A percentile compares a stretch with the other conserved stretches of the same genome.
Evolutionary conservation across 2,888 invertebrate species (phyloP).

Genomic region (Trichogramma evanescens): DNA sequence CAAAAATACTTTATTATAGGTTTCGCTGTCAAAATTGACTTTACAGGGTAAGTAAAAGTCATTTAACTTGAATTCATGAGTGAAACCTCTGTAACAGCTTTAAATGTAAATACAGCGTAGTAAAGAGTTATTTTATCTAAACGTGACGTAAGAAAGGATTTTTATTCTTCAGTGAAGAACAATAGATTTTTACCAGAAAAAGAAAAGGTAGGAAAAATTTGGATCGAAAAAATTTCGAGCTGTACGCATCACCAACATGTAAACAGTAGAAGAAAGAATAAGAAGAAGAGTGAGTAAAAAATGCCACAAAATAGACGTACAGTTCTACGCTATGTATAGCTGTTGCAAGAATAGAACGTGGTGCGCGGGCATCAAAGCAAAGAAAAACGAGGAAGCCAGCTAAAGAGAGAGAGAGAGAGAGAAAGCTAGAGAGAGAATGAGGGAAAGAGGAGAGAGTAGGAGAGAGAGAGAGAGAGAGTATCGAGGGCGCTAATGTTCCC

Average conservation of each 20-base stretch:
- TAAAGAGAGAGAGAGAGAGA: slow-evolving; percentile 3
- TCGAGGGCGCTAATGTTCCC: slow-evolving; percentile 47
- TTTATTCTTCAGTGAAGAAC: not conserved
- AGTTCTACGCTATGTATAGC: slow-evolving; percentile 29
- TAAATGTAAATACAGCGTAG: too few species aligned
- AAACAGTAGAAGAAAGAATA: not conserved
- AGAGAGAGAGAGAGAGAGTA: slow-evolving; percentile 31
- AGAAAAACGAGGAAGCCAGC: slow-evolving; percentile 9
- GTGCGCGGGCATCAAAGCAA: slow-evolving; percentile 14
- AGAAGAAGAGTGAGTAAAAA: slow-evolving; percentile 3
- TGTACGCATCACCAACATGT: not conserved
- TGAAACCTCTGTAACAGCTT: too few species aligned
- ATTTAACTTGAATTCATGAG: too few species aligned
- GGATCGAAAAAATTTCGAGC: too few species aligned
- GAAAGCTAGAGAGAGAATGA: slow-evolving; percentile 4
- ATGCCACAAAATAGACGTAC: slow-evolving; percentile 5
- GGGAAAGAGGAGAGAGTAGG: slow-evolving; percentile 2
- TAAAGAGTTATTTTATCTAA: not conserved
- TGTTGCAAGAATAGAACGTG: slow-evolving; percentile 22
- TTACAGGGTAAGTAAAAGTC: too few species aligned
- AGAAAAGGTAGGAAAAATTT: not conserved
- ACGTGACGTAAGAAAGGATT: not conserved
- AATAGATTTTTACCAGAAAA: not conserved
- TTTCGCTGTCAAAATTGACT: too few species aligned
- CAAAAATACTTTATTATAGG: too few species aligned